phyloP scores from a whole-genome alignment of 2,888 invertebrate species.

The Lamproptera curius region DNA sequence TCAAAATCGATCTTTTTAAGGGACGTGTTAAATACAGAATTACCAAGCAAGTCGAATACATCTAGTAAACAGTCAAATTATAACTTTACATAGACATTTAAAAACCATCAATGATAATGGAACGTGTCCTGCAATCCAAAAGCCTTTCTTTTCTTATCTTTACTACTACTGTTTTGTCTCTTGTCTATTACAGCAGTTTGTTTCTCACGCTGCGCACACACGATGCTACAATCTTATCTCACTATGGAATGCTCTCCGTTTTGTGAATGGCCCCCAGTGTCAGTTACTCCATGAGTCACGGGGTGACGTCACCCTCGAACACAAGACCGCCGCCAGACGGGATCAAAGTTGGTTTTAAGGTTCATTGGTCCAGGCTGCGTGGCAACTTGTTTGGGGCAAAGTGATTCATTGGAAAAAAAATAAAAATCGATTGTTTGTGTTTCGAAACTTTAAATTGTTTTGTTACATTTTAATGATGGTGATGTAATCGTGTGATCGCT shows the following conservation, averaged over 20 bases:
- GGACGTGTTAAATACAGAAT: too few species aligned
- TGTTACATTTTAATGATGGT: too few species aligned
- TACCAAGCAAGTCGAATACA: background rate
- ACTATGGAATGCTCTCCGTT: conserved; percentile 10
- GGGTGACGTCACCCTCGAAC: conserved; percentile 14
- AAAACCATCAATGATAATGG: background rate
- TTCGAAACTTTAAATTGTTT: too few species aligned
- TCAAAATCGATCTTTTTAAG: too few species aligned
- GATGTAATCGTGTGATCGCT: too few species aligned
- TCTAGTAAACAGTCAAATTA: background rate
- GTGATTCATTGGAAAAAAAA: too few species aligned
- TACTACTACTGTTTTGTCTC: too few species aligned
- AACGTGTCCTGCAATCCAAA: background rate
- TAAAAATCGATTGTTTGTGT: too few species aligned
- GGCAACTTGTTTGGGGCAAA: too few species aligned
- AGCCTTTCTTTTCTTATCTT: background rate
- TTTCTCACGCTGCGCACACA: conserved; percentile 11
- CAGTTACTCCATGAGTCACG: conserved; percentile 16
- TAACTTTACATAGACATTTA: background rate
- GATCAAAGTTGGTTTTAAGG: too few species aligned
- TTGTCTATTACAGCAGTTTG: too few species aligned
- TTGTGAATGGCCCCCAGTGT: conserved; percentile 17
- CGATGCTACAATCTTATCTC: conserved; percentile 18
- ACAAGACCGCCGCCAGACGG: conserved; percentile 11
- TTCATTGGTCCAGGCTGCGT: too few species aligned